Evolutionary conservation across 2,113 vertebrate species (phyloP).

Genomic region (Columba janthina): DNA sequence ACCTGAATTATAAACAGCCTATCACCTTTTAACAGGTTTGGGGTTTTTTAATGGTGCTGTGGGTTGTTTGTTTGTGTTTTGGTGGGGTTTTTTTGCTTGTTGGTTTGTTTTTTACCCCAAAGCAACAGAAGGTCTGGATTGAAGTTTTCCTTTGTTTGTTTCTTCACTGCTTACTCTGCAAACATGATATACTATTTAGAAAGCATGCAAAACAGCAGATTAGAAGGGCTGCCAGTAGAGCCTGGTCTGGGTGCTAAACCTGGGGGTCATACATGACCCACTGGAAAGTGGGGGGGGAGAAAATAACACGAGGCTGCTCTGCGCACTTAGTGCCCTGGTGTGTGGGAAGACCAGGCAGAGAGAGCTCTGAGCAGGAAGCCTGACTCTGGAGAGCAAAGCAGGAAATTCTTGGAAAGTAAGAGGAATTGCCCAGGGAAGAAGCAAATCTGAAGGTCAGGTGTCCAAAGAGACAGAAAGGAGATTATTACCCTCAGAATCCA

Average conservation of each 20-base stretch:
- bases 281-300: fast-evolving
- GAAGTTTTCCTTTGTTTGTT: neutral
- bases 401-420: neutral
- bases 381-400: neutral
- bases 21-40: neutral
- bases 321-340: fast-evolving
- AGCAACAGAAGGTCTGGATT: neutral
- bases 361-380: neutral
- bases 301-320: neutral
- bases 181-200: neutral
- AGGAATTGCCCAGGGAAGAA: neutral
- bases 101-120: neutral
- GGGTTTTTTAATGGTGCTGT: too few species aligned
- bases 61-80: neutral
- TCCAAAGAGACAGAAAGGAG: neutral
- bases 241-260: neutral
- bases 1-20: neutral
- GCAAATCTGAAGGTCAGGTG: neutral
- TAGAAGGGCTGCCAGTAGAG: neutral
- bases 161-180: neutral
- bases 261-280: neutral
- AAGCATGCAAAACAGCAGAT: neutral
- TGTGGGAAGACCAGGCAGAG: neutral
- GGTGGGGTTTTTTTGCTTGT: neutral
- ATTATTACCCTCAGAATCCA: neutral